Percentiles rank a stretch among this genome's conserved stretches.
Conservation (phyloP, 2,797 vertebrate species). For the Harpagifer antarcticus region DNA sequence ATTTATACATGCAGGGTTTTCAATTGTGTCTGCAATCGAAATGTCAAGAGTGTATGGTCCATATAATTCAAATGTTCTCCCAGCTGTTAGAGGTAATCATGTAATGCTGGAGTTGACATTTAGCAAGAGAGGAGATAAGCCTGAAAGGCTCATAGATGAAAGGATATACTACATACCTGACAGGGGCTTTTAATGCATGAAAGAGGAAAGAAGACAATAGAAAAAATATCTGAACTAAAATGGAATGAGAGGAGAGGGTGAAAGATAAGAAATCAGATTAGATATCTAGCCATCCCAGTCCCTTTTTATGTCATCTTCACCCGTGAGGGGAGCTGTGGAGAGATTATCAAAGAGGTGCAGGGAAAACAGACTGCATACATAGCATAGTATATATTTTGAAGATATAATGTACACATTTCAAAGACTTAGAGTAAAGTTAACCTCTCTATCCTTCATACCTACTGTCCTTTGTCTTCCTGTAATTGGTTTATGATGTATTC, state of each 20-base stretch:
- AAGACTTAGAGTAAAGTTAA: slow-evolving; percentile 37
- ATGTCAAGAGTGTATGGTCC: slow-evolving; percentile 71
- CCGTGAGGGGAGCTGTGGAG: slow-evolving; percentile 1
- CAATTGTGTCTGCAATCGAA: slow-evolving; percentile 67
- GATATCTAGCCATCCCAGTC: slow-evolving; percentile 9
- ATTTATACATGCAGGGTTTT: slow-evolving; percentile 54
- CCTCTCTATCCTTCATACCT: slow-evolving; percentile 11
- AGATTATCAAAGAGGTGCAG: slow-evolving; percentile 9
- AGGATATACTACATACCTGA: slow-evolving; percentile 43
- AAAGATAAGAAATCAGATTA: slow-evolving; percentile 34
- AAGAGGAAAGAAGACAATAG: slow-evolving; percentile 17
- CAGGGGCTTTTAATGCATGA: slow-evolving; percentile 47
- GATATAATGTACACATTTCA: not conserved
- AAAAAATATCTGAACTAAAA: slow-evolving; percentile 7
- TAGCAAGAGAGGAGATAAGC: slow-evolving; percentile 49
- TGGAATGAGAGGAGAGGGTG: slow-evolving; percentile 4
- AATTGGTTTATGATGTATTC: slow-evolving; percentile 64
- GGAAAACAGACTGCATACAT: slow-evolving; percentile 13
- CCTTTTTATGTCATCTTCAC: slow-evolving; percentile 33
- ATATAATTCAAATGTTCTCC: slow-evolving; percentile 69
- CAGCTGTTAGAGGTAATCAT: slow-evolving; percentile 56
- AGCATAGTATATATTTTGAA: not conserved
- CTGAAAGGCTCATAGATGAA: slow-evolving; percentile 55
- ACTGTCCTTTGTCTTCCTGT: slow-evolving; percentile 34
- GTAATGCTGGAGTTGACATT: slow-evolving; percentile 74